These are phyloP conservation scores for Microcebus tavaratra DNA, from an alignment of 2,113 vertebrate genomes.

Conservation along the genomic window DNA sequence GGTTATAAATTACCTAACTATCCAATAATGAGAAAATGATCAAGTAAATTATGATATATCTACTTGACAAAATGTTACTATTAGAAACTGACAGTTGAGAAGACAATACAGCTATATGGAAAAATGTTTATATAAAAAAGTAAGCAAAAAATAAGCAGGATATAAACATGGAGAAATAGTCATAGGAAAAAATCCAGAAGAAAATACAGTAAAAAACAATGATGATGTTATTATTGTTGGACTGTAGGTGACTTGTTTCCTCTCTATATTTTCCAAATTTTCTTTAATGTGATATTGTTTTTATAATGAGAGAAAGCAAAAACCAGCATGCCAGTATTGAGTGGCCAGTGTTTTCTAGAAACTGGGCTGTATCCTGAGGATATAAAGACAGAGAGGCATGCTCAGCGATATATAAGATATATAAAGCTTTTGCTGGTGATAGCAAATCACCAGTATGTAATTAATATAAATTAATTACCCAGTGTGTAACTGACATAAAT, in stretches of 20 bases:
- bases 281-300: background rate
- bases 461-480: background rate
- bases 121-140: conserved; percentile 6
- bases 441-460: background rate
- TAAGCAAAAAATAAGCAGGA: background rate
- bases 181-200: conserved; percentile 15
- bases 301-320: background rate
- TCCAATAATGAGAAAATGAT: conserved; percentile 26
- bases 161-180: conserved; percentile 6
- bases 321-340: background rate
- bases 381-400: background rate
- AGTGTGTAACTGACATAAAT: background rate
- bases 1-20: conserved; percentile 42
- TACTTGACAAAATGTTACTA: conserved; percentile 35
- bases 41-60: background rate
- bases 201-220: conserved; percentile 29
- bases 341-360: background rate
- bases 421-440: background rate
- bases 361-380: background rate
- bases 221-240: background rate
- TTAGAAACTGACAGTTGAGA: conserved; percentile 35
- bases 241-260: background rate
- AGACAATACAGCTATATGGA: background rate
- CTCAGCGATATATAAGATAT: background rate
- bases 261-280: conserved; percentile 7